These are phyloP conservation scores for Trypoxylon attenuatum DNA, from an alignment of 2,888 invertebrate genomes.

Conservation along the genomic window DNA sequence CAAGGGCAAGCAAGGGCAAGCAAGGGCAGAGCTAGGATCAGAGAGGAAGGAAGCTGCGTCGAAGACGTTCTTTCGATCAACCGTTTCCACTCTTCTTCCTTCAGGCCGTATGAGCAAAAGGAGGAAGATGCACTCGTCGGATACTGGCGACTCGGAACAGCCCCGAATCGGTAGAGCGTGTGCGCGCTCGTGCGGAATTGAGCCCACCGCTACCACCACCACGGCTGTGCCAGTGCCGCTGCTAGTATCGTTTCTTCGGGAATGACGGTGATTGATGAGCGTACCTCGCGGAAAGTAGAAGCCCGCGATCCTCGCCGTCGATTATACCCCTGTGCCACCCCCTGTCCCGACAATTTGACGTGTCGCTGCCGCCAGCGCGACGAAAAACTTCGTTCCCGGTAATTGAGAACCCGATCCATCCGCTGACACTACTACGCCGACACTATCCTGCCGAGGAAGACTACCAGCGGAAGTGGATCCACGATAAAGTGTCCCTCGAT, in stretches of 20 bases:
- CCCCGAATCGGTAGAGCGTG: background rate
- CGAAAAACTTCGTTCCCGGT: constrained; percentile 39
- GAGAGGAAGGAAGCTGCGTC: too few species aligned
- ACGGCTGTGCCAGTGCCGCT: constrained; percentile 18
- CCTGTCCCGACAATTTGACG: constrained; percentile 51
- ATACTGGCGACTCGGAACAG: background rate
- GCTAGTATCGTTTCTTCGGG: constrained; percentile 44
- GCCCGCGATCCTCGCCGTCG: constrained; percentile 41
- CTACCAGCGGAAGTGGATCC: background rate
- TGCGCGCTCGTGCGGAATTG: constrained; percentile 43
- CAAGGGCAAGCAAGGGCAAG: background rate
- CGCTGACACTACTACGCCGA: background rate
- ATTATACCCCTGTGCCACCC: too few species aligned
- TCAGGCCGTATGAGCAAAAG: background rate
- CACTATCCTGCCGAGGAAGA: background rate
- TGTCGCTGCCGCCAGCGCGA: too few species aligned
- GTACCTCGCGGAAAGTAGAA: constrained; percentile 20
- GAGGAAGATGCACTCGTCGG: background rate
- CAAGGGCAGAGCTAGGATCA: background rate
- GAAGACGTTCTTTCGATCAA: too few species aligned
- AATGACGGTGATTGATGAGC: constrained; percentile 53
- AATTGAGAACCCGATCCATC: constrained; percentile 24
- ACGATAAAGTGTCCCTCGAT: background rate
- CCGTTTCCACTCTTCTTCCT: too few species aligned
- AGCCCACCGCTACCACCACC: too few species aligned